phyloP scores from a whole-genome alignment of 2,797 vertebrate species.

The Falco biarmicus region DNA sequence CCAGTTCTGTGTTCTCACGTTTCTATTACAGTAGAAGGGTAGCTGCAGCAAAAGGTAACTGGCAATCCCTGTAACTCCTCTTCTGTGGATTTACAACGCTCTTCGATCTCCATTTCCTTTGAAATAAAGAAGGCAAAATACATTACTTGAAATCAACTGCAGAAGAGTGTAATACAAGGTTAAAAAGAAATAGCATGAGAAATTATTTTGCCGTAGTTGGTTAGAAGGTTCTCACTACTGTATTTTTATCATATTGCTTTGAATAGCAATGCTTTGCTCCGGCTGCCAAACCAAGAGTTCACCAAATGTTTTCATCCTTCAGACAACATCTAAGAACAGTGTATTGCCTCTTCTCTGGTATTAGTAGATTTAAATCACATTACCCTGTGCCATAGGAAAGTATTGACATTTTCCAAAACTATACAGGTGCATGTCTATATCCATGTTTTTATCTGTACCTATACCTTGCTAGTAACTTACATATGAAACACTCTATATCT shows the following conservation, averaged over 20 bases:
- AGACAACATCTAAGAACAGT: background rate
- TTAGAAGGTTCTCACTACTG: background rate
- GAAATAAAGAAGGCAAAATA: background rate
- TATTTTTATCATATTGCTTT: background rate
- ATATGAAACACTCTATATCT: background rate
- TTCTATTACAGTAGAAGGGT: constrained; percentile 43
- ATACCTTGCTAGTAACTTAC: background rate
- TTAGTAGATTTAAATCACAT: background rate
- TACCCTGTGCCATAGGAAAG: background rate
- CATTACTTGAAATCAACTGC: background rate
- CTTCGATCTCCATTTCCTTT: background rate
- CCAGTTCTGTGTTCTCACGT: constrained; percentile 50
- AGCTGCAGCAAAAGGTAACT: constrained; percentile 49
- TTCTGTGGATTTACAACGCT: background rate
- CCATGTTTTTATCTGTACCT: background rate
- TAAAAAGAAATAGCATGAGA: background rate
- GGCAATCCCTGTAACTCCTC: background rate
- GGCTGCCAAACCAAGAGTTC: background rate
- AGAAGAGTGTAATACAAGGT: background rate
- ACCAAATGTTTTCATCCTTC: background rate
- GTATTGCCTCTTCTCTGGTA: background rate
- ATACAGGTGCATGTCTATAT: background rate
- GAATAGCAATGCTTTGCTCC: background rate
- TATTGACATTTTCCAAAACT: background rate
- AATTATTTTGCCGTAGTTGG: background rate